Conservation (phyloP, 2,797 vertebrate genomes). For the Silurus lanzhouensis region DNA sequence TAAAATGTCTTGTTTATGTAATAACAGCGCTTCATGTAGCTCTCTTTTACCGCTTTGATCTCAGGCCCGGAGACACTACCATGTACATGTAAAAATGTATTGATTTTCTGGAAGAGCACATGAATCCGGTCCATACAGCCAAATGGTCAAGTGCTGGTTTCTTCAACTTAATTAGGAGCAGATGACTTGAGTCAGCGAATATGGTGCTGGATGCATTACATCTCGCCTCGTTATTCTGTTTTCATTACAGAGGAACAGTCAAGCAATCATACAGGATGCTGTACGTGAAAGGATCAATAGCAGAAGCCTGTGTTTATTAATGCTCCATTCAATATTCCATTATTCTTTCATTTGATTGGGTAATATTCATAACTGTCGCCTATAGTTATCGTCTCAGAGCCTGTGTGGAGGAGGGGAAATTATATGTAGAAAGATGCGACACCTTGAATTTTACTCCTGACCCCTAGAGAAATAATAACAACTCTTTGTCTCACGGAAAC, state of each 20-base stretch:
- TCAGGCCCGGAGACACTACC: slow-evolving; percentile 14
- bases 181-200: slow-evolving; percentile 45
- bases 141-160: slow-evolving; percentile 43
- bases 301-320: slow-evolving; percentile 49
- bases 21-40: background rate
- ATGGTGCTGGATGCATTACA: slow-evolving; percentile 22
- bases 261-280: slow-evolving; percentile 52
- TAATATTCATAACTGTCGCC: slow-evolving; percentile 53
- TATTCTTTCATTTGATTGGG: slow-evolving; percentile 47
- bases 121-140: slow-evolving; percentile 31
- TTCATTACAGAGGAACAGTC: slow-evolving; percentile 46
- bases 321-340: slow-evolving; percentile 44
- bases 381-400: slow-evolving; percentile 31
- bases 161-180: slow-evolving; percentile 43
- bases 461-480: background rate
- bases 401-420: slow-evolving; percentile 11
- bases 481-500: background rate
- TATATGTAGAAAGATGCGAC: slow-evolving; percentile 18
- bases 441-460: background rate
- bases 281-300: slow-evolving; percentile 48
- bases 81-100: slow-evolving; percentile 44
- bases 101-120: slow-evolving; percentile 51
- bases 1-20: background rate
- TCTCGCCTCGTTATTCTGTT: slow-evolving; percentile 48
- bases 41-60: background rate